phyloP scores from a whole-genome alignment of 2,797 vertebrate genomes.

The Sebastes glaucus region DNA sequence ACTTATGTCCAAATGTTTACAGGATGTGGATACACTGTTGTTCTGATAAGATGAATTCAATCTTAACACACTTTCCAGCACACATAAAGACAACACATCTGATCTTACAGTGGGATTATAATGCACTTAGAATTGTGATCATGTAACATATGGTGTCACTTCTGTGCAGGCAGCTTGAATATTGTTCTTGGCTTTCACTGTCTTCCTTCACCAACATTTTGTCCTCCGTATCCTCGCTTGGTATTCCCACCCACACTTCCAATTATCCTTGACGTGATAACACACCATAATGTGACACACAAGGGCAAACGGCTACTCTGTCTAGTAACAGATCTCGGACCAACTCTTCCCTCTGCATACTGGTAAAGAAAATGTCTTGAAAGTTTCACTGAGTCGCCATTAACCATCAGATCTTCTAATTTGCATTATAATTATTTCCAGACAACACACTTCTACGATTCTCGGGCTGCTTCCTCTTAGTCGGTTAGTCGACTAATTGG shows the following conservation, averaged over 20 bases:
- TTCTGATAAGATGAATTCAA: not conserved
- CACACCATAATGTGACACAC: constrained; percentile 82
- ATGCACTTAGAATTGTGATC: not conserved
- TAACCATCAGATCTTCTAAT: not conserved
- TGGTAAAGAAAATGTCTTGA: not conserved
- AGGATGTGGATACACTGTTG: not conserved
- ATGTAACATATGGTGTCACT: constrained; percentile 11
- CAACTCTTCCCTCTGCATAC: constrained; percentile 15
- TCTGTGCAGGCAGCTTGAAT: constrained; percentile 27
- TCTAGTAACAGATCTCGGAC: constrained; percentile 58
- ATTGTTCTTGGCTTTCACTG: constrained; percentile 33
- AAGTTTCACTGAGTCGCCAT: constrained; percentile 5
- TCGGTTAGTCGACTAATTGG: not conserved
- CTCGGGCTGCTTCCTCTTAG: not conserved
- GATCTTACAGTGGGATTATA: not conserved
- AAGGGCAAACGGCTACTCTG: constrained; percentile 75
- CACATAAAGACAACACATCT: not conserved
- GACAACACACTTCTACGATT: not conserved
- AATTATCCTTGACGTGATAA: constrained; percentile 84
- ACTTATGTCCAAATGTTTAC: not conserved
- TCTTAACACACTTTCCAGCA: not conserved
- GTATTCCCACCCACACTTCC: constrained; percentile 81
- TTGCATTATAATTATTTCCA: constrained; percentile 1
- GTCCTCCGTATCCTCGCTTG: constrained; percentile 67
- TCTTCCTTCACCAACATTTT: constrained; percentile 57